Evolutionary conservation across 92 coral and sea anemone genomes (phyloP), one percentile per base, ranked within the genome.

Genomic region (Anthopleura xanthogrammica): DNA sequence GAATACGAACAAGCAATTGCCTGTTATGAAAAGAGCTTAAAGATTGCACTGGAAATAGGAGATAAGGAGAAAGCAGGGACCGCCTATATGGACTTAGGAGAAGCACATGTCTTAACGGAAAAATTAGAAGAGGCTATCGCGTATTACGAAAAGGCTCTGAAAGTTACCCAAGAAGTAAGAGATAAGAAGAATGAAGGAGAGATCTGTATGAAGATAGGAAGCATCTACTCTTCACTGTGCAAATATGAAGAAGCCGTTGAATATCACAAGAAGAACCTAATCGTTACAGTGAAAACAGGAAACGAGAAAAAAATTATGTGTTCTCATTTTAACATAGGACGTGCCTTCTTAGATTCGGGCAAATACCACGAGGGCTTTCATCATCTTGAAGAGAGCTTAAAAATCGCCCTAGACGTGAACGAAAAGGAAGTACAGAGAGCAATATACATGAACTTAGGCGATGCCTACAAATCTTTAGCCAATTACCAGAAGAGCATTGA

Each of bases 151-250:
- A 68, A 16, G 41, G 36, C 70, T 60, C 52, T 75, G 14, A 12
- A 29, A 2, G 11, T 86, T 12, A 48, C 22, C 82, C 43, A 64
- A 60, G 86, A 42, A 1, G 24, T 62, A 3, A 81, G 75, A 7
- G 77, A 86, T 55, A 65, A 36, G 80, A 39, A 65, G 13, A 81
- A 50, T 20, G 74, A 80, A n/a, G 86, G 7, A 81, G 24, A 20
- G 14, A 55, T 57, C 48, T 19, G 46, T 81, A 77, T 22, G 1
- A 81, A 86, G 72, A 22, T 81, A 36, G 89, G 89, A 12, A 75
- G 19, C 73, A 56, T 56, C 58, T 55, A 80, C 41, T 17, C 5
- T 36, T 13, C 60, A 12, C 41, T 80, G 17, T 60, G 60, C 2
- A 66, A 57, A 10, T 72, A 70, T 68, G 57, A 80, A 20, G 76